Evolutionary conservation across 2,113 vertebrate genomes (phyloP).

Genomic region (Serilophus lunatus): DNA sequence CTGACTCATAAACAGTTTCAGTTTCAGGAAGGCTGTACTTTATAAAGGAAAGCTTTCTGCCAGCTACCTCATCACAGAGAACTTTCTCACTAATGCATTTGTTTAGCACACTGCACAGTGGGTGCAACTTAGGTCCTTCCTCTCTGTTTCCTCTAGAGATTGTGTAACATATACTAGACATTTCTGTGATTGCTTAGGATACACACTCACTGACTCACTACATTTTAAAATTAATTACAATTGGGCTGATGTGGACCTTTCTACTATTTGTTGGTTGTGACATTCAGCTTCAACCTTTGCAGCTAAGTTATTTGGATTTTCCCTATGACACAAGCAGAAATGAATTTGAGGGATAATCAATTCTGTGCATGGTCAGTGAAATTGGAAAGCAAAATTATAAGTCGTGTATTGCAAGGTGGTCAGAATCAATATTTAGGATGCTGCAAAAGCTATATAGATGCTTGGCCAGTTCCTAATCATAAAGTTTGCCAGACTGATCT

Average conservation of each 20-base stretch:
- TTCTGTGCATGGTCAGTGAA: not conserved
- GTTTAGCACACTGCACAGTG: not conserved
- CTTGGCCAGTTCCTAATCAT: not conserved
- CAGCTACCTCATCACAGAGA: not conserved
- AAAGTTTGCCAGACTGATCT: not conserved
- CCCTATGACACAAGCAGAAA: not conserved
- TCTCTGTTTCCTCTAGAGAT: not conserved
- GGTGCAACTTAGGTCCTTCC: not conserved
- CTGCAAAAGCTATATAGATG: not conserved
- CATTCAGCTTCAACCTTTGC: not conserved
- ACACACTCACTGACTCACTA: not conserved
- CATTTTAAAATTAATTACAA: not conserved
- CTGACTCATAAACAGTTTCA: not conserved
- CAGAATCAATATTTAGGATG: not conserved
- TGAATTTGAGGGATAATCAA: not conserved
- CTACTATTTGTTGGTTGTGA: not conserved
- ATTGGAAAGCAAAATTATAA: not conserved
- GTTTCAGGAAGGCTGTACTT: not conserved
- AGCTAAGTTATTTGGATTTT: not conserved
- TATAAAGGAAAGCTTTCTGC: not conserved
- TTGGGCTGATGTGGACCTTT: not conserved
- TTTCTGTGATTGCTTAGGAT: not conserved
- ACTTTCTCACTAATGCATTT: not conserved
- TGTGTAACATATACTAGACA: not conserved
- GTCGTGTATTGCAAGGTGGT: fast-evolving